Conservation (phyloP, 1,140 invertebrate species). For the Ladona fulva region DNA sequence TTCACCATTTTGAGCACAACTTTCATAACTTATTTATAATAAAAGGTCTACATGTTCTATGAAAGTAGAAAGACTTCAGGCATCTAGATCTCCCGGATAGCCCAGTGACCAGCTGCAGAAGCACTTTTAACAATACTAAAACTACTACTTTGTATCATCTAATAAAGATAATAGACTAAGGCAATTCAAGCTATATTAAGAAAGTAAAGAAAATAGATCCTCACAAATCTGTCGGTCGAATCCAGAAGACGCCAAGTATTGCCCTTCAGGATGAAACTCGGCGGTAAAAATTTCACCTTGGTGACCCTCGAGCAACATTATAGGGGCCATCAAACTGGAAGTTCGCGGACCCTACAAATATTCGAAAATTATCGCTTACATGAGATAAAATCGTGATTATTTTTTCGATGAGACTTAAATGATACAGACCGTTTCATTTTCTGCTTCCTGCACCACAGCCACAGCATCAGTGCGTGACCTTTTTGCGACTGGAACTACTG, state of each 20-base stretch:
- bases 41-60: too few species aligned
- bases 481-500: slow-evolving; percentile 47
- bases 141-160: too few species aligned
- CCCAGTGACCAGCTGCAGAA: too few species aligned
- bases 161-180: too few species aligned
- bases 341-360: slow-evolving; percentile 61
- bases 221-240: slow-evolving; percentile 95
- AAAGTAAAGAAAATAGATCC: slow-evolving; percentile 34
- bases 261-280: slow-evolving; percentile 94
- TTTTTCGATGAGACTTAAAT: slow-evolving; percentile 11
- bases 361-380: slow-evolving; percentile 18
- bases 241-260: slow-evolving; percentile 88
- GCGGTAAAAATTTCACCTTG: slow-evolving; percentile 90
- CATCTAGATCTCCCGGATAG: too few species aligned
- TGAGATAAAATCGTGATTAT: slow-evolving; percentile 21
- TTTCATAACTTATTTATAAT: too few species aligned
- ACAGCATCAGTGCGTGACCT: slow-evolving; percentile 59
- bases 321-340: slow-evolving; percentile 82
- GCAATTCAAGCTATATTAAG: too few species aligned
- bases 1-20: too few species aligned
- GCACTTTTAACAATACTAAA: too few species aligned
- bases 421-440: slow-evolving; percentile 50
- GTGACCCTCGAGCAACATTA: slow-evolving; percentile 95
- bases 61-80: too few species aligned
- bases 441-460: slow-evolving; percentile 48